Percentiles rank a stretch among this genome's conserved stretches.
Conservation (phyloP, 2,888 invertebrate genomes). For the Apotomis turbidana region DNA sequence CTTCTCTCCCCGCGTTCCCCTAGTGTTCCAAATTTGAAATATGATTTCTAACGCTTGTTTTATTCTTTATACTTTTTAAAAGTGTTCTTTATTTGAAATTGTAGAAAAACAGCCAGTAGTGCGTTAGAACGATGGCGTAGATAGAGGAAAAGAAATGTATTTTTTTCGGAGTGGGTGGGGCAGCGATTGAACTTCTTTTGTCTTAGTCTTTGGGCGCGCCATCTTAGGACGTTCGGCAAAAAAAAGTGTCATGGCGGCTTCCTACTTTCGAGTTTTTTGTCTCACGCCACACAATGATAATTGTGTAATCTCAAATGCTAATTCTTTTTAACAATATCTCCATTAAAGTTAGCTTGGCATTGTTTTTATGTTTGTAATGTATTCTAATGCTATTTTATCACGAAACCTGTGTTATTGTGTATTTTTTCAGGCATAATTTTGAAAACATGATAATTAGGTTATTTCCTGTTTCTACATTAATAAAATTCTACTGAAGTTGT, state of each 20-base stretch:
- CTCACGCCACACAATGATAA: constrained; percentile 29
- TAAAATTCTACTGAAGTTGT: neutral
- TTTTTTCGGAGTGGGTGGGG: constrained; percentile 68
- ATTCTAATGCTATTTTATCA: constrained; percentile 25
- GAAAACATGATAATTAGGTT: neutral
- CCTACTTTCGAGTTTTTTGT: constrained; percentile 40
- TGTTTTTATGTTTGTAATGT: constrained; percentile 16
- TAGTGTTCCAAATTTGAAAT: constrained; percentile 32
- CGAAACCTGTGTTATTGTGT: constrained; percentile 10
- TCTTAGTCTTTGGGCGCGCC: constrained; percentile 77
- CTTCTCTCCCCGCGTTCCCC: constrained; percentile 44
- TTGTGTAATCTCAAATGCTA: constrained; percentile 30
- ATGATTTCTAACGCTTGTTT: constrained; percentile 41
- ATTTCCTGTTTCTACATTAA: neutral
- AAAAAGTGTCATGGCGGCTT: constrained; percentile 80
- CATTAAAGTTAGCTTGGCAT: constrained; percentile 18
- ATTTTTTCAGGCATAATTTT: constrained; percentile 1
- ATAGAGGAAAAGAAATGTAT: constrained; percentile 12
- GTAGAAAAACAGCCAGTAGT: constrained; percentile 1
- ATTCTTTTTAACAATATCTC: constrained; percentile 23
- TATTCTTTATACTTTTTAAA: constrained; percentile 21
- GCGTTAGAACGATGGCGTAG: neutral
- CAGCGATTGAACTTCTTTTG: constrained; percentile 70
- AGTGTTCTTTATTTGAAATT: neutral
- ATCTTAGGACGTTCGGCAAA: constrained; percentile 78